Evolutionary conservation across 2,797 vertebrate genomes (phyloP).

Genomic region (Tragopan temminckii): DNA sequence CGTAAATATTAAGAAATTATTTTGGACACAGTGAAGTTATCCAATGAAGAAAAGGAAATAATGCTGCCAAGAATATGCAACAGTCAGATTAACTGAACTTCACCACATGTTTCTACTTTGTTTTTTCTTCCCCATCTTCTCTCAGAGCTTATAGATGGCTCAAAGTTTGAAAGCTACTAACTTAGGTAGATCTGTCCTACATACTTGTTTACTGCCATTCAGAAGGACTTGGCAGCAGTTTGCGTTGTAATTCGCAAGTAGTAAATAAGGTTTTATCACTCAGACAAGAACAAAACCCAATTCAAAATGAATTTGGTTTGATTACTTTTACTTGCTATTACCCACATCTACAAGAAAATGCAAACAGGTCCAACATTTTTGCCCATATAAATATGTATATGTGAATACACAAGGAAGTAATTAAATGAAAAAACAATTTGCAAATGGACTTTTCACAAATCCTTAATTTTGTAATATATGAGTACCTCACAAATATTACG

Average conservation of each 20-base stretch:
- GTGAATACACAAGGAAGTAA: background rate
- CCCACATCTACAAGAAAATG: background rate
- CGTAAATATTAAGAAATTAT: background rate
- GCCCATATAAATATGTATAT: background rate
- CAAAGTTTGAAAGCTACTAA: background rate
- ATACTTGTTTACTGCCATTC: background rate
- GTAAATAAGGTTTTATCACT: background rate
- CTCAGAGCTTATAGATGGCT: background rate
- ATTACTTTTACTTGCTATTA: background rate
- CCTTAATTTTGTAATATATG: background rate
- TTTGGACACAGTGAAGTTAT: background rate
- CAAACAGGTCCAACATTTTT: background rate
- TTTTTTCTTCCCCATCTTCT: background rate
- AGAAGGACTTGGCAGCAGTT: background rate
- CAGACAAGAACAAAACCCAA: background rate
- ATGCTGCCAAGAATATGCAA: background rate
- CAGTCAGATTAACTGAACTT: background rate
- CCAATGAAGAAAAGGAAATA: background rate
- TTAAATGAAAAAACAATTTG: background rate
- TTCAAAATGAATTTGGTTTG: background rate
- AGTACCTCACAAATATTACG: background rate
- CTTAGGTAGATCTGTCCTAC: background rate
- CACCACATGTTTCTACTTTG: fast-evolving
- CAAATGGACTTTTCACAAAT: background rate
- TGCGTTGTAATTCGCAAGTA: background rate